A percentile compares a stretch with the other conserved stretches of the same genome.
phyloP scores from a whole-genome alignment of 2,797 vertebrate genomes.

The Notamacropus eugenii region DNA sequence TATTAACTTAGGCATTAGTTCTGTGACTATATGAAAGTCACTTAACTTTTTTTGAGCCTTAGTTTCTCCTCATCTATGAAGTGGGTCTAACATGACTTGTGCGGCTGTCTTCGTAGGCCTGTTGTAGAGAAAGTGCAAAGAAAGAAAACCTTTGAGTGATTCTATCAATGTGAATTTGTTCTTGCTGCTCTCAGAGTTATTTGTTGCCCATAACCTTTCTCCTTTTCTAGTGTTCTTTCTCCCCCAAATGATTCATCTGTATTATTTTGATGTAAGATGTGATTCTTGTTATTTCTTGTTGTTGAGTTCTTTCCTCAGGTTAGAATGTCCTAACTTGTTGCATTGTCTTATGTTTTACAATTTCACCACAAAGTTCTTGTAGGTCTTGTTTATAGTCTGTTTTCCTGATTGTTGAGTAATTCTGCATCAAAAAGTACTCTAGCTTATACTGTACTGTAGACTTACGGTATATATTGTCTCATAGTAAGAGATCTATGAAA shows the following conservation, averaged over 20 bases:
- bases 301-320: constrained; percentile 8
- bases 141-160: background rate
- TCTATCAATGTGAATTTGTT: background rate
- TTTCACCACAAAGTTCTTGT: background rate
- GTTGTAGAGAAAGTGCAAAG: background rate
- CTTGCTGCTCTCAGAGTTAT: background rate
- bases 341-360: background rate
- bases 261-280: background rate
- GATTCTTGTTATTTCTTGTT: constrained; percentile 18
- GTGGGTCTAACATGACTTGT: background rate
- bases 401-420: constrained; percentile 6
- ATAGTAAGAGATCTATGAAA: background rate
- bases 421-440: background rate
- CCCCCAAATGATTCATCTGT: background rate
- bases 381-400: background rate
- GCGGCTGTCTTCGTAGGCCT: background rate
- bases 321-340: constrained; percentile 4
- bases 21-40: background rate
- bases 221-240: background rate
- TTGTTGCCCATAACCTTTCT: background rate
- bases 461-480: background rate
- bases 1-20: background rate
- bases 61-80: background rate
- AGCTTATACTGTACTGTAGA: constrained; percentile 12
- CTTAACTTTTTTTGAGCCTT: background rate